Evolutionary conservation across 2,888 invertebrate genomes (phyloP).

Genomic region (Lysandra coridon): DNA sequence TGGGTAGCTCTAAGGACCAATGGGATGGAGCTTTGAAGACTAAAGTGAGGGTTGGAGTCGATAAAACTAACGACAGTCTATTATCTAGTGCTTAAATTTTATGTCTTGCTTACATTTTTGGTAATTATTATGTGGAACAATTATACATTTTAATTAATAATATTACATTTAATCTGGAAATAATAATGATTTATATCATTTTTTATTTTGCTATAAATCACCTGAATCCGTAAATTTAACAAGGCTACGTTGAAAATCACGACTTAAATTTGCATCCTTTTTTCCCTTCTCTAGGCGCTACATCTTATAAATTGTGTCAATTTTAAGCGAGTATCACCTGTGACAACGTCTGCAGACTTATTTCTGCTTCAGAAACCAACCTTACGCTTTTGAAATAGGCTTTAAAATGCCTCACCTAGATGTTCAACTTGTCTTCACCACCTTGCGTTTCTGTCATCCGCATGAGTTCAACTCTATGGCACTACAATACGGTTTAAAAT

Average conservation of each 20-base stretch:
- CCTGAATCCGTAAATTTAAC: too few species aligned
- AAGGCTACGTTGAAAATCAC: not conserved
- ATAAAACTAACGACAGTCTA: too few species aligned
- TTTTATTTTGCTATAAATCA: too few species aligned
- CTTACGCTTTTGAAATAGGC: slow-evolving; percentile 28
- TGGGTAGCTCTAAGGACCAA: not conserved
- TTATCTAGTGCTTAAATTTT: too few species aligned
- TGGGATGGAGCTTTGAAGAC: too few species aligned
- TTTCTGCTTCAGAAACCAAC: slow-evolving; percentile 22
- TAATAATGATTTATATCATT: too few species aligned
- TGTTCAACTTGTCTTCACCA: slow-evolving; percentile 5
- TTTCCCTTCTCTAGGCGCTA: not conserved
- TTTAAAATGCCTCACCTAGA: slow-evolving; percentile 30
- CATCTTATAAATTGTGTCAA: slow-evolving; percentile 23
- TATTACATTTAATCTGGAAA: too few species aligned
- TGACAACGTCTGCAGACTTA: slow-evolving; percentile 34
- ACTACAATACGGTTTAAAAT: not conserved
- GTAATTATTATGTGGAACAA: too few species aligned
- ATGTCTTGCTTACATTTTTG: too few species aligned
- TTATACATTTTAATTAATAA: too few species aligned
- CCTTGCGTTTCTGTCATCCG: slow-evolving; percentile 37
- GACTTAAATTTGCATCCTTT: not conserved
- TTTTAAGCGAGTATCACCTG: slow-evolving; percentile 38
- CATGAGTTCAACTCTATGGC: slow-evolving; percentile 33
- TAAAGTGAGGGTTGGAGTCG: too few species aligned